Percentiles rank a stretch among this genome's conserved stretches.
Evolutionary conservation across 2,113 vertebrate genomes (phyloP).

Genomic region (Tyrannus savana): DNA sequence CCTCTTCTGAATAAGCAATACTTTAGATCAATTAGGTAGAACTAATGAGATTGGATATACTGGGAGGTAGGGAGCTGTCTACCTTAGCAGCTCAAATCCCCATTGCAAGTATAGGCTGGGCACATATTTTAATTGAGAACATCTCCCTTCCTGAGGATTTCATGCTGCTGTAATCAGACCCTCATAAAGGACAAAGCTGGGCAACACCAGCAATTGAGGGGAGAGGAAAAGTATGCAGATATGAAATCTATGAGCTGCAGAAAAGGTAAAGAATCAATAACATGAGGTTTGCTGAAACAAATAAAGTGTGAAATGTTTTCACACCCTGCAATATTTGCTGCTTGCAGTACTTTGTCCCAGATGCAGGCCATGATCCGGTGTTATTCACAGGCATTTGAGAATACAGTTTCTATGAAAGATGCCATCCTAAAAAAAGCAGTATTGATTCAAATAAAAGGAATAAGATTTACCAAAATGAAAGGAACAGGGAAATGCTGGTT

Average conservation of each 20-base stretch:
- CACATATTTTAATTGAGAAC: constrained; percentile 25
- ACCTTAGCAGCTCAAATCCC: neutral
- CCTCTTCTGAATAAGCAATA: neutral
- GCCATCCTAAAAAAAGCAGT: neutral
- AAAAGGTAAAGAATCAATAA: constrained; percentile 38
- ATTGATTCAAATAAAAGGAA: neutral
- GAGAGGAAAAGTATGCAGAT: neutral
- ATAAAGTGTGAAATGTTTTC: neutral
- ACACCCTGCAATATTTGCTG: neutral
- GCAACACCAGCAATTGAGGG: neutral
- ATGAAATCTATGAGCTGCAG: constrained; percentile 18
- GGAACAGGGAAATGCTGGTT: neutral
- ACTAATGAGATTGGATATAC: neutral
- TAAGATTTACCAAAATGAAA: neutral
- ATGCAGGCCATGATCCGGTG: neutral
- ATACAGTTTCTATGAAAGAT: neutral
- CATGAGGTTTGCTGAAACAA: neutral
- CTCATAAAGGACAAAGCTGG: neutral
- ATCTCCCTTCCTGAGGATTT: neutral
- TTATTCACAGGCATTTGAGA: neutral
- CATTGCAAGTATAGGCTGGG: neutral
- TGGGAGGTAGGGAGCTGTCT: neutral
- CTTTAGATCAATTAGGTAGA: neutral
- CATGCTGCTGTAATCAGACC: neutral
- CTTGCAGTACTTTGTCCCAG: neutral